Evolutionary conservation across 2,888 invertebrate genomes (phyloP), one percentile per base, ranked within the genome.

Genomic region (Gastrophysa polygoni): DNA sequence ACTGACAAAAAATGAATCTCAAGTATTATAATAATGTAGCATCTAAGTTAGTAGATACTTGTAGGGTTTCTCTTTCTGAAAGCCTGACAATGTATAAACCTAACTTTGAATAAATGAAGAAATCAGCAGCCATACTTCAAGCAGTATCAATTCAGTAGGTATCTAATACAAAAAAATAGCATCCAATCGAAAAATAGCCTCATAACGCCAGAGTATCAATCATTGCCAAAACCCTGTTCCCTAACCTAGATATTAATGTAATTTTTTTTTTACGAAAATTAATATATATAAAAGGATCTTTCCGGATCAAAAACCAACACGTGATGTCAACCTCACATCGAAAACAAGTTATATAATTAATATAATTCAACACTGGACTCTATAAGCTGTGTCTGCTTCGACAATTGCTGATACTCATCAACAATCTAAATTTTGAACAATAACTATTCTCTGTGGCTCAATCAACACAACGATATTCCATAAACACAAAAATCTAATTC

Each of bases 321-420:
- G 77, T 77, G 77, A 77, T 77, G 77, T 75, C 72, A 67, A 68
- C 70, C 64, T 69, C 63, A 71, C 64, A 72, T 68, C 66, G 69
- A 71, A 64, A 71, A 70, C 59, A 69, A 68, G 69, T 59, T 68
- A 66, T 73, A 73, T 75, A 75, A 74, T 72, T 73, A 72, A 75
- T 74, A 75, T 75, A 75, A 70, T 5, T 24, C 24, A 78, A 77
- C 78, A 78, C 77, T 75, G 76, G 76, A 74, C 73, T 75, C 69
- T 43, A 54, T 43, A 54, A 14, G 24, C 7, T 57, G 56, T 62
- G 34, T 18, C 14, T 21, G 21, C 67, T 75, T 73, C 75, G 75
- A 78, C 78, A 77, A 75, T 76, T 75, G 78, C 74, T 75, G 77
- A 76, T 74, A 75, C 67, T 65, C 70, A 69, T 79, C 24, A 79